Evolutionary conservation across 2,797 vertebrate genomes (phyloP), one percentile per base, ranked within the genome.

Genomic region (Alectoris magna): DNA sequence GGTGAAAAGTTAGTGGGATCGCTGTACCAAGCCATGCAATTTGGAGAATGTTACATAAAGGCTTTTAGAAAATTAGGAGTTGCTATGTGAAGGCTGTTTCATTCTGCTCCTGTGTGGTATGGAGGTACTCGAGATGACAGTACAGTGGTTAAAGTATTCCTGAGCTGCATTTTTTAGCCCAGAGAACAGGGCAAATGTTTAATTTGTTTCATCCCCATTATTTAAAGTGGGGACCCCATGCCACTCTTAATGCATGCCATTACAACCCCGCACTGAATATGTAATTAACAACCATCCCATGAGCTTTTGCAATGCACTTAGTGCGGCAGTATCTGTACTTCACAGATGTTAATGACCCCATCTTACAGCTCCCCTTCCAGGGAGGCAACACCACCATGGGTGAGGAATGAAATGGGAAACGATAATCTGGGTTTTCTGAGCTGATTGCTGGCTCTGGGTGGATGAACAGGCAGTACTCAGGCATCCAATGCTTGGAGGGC

Each of bases 291-390:
- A 43, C 41, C 72, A 86, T 79, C 76, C 89, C 79, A 4, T 38
- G 82, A 91, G 80, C 80, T 68, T 88, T 88, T 0, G 2, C 64
- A 24, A 13, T 11, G 29, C 83, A 70, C 71, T 90, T 88, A 0
- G 5, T 92, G 80, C 60, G 3, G 10, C 43, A 68, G 85, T 71
- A 39, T 79, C 91, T 82, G 60, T 36, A 6, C 49, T 94, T 91
- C 86, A 80, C 93, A 93, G 88, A 82, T 90, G 62, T 75, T 86
- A 73, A 75, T 34, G 76, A 84, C 70, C 91, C 96, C 85, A 84
- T 84, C 71, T 92, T 79, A 11, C 73, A 75, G 83, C 67, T 87
- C 63, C 24, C 34, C 68, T 94, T 75, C 73, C 51, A 63, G 67
- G 51, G 31, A 81, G 43, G 41, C 73, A 87, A 41, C 55, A 56